Conservation (phyloP, 2,888 invertebrate genomes). For the Drosophila barbarae region DNA sequence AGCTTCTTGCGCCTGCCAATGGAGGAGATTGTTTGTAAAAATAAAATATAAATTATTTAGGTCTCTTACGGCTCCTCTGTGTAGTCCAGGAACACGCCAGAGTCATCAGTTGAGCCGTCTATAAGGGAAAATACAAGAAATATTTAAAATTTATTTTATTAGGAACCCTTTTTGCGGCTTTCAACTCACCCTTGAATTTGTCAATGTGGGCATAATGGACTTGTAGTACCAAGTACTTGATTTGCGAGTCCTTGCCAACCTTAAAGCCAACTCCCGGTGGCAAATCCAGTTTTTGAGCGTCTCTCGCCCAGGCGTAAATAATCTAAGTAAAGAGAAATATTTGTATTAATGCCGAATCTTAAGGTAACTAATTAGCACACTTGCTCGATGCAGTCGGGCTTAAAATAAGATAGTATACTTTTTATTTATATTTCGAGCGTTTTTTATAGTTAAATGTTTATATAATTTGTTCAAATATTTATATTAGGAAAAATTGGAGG, state of each 20-base stretch:
- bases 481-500: no score
- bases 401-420: no score
- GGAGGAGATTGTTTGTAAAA: slow-evolving; percentile 7
- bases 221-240: slow-evolving; percentile 95
- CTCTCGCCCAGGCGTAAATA: slow-evolving; percentile 96
- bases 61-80: slow-evolving; percentile 85
- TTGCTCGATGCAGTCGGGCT: neutral
- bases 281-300: slow-evolving; percentile 89
- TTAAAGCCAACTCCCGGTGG: slow-evolving; percentile 95
- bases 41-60: no score
- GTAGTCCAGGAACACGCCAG: slow-evolving; percentile 90
- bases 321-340: slow-evolving; percentile 81
- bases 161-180: neutral
- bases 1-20: slow-evolving; percentile 87
- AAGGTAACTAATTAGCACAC: neutral
- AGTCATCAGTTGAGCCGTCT: slow-evolving; percentile 90
- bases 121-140: neutral
- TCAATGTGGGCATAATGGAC: slow-evolving; percentile 90
- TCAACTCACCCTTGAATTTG: slow-evolving; percentile 82
- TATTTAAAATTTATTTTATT: neutral
- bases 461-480: no score
- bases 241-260: slow-evolving; percentile 89
- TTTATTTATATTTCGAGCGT: neutral
- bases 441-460: no score
- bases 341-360: neutral